Evolutionary conservation across 2,797 vertebrate species (phyloP).

Genomic region (Dryobates pubescens): DNA sequence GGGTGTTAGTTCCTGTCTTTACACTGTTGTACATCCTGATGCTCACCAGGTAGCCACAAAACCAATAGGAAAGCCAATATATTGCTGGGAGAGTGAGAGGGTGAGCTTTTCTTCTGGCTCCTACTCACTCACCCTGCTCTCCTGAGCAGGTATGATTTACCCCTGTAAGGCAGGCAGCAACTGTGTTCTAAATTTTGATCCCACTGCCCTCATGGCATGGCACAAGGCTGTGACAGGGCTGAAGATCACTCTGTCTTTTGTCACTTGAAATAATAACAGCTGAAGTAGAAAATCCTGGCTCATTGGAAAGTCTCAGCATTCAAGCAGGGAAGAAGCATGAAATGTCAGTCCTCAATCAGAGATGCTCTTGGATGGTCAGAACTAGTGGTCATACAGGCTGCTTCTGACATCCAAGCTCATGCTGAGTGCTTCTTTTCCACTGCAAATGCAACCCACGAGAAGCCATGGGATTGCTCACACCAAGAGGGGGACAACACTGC

Average conservation of each 20-base stretch:
- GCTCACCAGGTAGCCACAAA: background rate
- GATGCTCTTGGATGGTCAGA: background rate
- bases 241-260: background rate
- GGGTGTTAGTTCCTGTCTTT: background rate
- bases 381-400: background rate
- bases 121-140: background rate
- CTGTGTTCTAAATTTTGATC: background rate
- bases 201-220: background rate
- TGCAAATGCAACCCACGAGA: background rate
- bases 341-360: background rate
- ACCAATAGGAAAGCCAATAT: background rate
- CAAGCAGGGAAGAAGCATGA: background rate
- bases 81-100: background rate
- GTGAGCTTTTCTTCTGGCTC: background rate
- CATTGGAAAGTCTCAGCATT: background rate
- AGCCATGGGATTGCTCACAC: background rate
- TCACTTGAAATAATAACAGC: background rate
- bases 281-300: background rate
- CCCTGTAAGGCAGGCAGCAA: background rate
- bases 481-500: background rate
- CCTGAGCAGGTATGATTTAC: background rate
- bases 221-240: background rate
- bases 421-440: background rate
- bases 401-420: background rate
- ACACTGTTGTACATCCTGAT: fast-evolving